A percentile compares a stretch with the other conserved stretches of the same genome.
Conservation (phyloP, 2,797 vertebrate genomes). For the Threskiornis aethiopicus region DNA sequence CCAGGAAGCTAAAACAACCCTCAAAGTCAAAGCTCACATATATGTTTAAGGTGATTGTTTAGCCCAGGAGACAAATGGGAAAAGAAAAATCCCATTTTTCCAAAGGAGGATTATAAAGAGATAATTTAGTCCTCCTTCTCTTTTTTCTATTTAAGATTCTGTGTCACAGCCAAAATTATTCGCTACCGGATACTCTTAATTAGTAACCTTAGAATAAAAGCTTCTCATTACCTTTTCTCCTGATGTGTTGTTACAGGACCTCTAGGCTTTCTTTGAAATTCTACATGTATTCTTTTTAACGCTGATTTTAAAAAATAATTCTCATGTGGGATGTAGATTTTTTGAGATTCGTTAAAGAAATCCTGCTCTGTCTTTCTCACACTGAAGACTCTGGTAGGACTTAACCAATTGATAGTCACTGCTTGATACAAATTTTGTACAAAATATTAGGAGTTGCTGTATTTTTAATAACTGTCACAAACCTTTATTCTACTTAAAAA, state of each 20-base stretch:
- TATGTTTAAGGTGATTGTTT: slow-evolving; percentile 47
- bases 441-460: neutral
- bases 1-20: slow-evolving; percentile 55
- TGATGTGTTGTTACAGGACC: neutral
- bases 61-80: slow-evolving; percentile 15
- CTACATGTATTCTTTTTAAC: neutral
- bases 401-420: neutral
- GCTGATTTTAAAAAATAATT: neutral
- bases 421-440: neutral
- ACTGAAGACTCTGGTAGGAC: neutral
- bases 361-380: neutral
- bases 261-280: slow-evolving; percentile 30
- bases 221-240: slow-evolving; percentile 55
- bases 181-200: slow-evolving; percentile 54
- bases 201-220: slow-evolving; percentile 23
- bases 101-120: slow-evolving; percentile 1
- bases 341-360: neutral
- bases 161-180: slow-evolving; percentile 52
- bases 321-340: neutral
- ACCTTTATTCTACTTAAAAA: neutral
- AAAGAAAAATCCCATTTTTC: slow-evolving; percentile 2
- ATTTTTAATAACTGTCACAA: neutral
- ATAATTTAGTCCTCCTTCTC: neutral
- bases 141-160: slow-evolving; percentile 28
- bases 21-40: slow-evolving; percentile 17